These are phyloP conservation scores for Chelon labrosus DNA, from an alignment of 2,797 vertebrate species.

Conservation along the genomic window DNA sequence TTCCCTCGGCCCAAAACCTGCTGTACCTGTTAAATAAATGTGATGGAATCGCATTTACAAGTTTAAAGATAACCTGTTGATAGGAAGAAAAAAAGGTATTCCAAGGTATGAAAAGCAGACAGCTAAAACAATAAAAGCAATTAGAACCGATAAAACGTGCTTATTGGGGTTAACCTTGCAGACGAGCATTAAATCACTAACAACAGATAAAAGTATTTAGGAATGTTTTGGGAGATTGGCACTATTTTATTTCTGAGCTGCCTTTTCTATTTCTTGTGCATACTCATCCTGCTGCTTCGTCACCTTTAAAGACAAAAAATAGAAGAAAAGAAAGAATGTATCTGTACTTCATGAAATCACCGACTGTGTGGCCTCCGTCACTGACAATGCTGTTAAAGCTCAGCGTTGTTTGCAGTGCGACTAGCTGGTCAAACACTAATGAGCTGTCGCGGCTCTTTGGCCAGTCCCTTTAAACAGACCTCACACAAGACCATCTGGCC, in stretches of 20 bases:
- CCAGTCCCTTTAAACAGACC: conserved; percentile 33
- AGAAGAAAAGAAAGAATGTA: background rate
- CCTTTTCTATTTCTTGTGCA: too few relatives aligned
- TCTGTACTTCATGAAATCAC: background rate
- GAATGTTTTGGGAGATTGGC: too few relatives aligned
- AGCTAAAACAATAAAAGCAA: background rate
- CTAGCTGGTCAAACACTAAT: conserved; percentile 56
- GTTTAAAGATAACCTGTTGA: conserved; percentile 12
- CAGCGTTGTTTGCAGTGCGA: conserved; percentile 47
- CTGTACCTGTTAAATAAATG: conserved; percentile 1
- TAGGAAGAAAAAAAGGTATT: background rate
- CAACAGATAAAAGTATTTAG: too few relatives aligned
- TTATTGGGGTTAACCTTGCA: too few relatives aligned
- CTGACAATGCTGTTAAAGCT: conserved; percentile 15
- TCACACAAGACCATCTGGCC: conserved; percentile 57
- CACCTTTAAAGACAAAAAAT: background rate
- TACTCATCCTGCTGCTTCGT: too few relatives aligned
- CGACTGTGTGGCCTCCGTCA: conserved; percentile 16
- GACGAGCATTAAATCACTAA: too few relatives aligned
- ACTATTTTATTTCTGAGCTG: too few relatives aligned
- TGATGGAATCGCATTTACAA: conserved; percentile 19
- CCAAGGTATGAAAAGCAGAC: background rate
- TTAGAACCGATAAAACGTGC: too few relatives aligned
- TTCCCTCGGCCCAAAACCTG: background rate
- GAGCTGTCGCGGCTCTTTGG: conserved; percentile 45